Percentiles rank a stretch among this genome's conserved stretches.
These are phyloP conservation scores for Andrena trimmerana DNA, from an alignment of 2,888 invertebrate species.

Conservation along the genomic window DNA sequence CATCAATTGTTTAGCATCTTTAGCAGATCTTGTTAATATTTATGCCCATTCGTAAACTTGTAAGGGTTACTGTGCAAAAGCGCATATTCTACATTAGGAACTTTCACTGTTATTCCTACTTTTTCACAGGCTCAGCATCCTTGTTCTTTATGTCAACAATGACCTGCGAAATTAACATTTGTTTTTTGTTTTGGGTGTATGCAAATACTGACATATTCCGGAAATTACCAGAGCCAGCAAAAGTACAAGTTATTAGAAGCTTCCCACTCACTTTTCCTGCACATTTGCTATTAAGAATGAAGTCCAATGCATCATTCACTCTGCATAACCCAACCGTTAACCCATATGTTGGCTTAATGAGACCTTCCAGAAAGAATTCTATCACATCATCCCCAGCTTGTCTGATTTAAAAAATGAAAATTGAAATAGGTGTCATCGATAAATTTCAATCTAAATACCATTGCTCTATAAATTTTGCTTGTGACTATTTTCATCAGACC, in stretches of 20 bases:
- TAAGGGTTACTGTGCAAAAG: constrained; percentile 17
- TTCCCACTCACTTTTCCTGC: constrained; percentile 87
- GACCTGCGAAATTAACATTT: constrained; percentile 71
- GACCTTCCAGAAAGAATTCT: constrained; percentile 87
- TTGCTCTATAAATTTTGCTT: too few relatives aligned
- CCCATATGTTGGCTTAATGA: constrained; percentile 88
- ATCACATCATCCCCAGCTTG: constrained; percentile 87
- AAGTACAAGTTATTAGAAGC: background rate
- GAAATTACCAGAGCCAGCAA: background rate
- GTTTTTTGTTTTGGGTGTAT: constrained; percentile 5
- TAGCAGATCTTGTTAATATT: background rate
- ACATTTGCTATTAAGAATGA: constrained; percentile 86
- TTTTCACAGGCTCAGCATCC: constrained; percentile 64
- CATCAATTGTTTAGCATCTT: background rate
- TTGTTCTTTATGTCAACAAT: constrained; percentile 80
- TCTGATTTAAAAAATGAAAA: constrained; percentile 74
- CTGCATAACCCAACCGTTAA: constrained; percentile 86
- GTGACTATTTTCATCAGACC: too few relatives aligned
- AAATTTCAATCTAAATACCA: background rate
- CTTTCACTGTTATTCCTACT: constrained; percentile 15
- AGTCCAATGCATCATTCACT: constrained; percentile 88
- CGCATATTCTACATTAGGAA: background rate
- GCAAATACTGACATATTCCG: background rate
- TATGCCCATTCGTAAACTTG: background rate
- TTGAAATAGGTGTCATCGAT: constrained; percentile 35